phyloP scores from a whole-genome alignment of 2,888 invertebrate genomes.

The Formica aserva region DNA sequence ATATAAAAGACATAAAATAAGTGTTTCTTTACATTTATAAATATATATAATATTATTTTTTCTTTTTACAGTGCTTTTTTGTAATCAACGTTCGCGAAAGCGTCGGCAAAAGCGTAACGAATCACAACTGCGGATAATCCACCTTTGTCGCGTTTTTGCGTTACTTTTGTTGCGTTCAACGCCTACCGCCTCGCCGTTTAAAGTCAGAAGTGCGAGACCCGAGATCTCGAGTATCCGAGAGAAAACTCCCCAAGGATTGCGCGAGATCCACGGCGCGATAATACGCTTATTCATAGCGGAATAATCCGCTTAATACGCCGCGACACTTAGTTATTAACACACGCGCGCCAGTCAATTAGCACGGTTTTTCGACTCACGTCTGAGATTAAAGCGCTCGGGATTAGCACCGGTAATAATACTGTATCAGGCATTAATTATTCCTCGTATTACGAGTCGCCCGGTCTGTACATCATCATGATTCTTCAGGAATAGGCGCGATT shows the following conservation, averaged over 20 bases:
- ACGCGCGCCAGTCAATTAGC: constrained; percentile 46
- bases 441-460: constrained; percentile 5
- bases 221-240: neutral
- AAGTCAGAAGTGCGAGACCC: constrained; percentile 1
- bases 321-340: constrained; percentile 51
- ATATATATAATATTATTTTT: neutral
- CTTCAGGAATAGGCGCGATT: constrained; percentile 36
- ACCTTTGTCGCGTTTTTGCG: constrained; percentile 46
- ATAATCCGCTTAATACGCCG: constrained; percentile 53
- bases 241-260: constrained; percentile 29
- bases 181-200: constrained; percentile 5
- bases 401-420: constrained; percentile 49
- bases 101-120: constrained; percentile 39
- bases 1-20: constrained; percentile 4
- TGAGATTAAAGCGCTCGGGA: constrained; percentile 40
- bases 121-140: constrained; percentile 64
- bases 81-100: constrained; percentile 56
- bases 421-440: constrained; percentile 51
- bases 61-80: constrained; percentile 34
- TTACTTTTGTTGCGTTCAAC: constrained; percentile 21
- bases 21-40: constrained; percentile 24
- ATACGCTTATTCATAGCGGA: constrained; percentile 52
- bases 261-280: constrained; percentile 35
- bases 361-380: constrained; percentile 35
- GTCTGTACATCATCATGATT: constrained; percentile 18